Base-by-base conservation (phyloP, 2,113 vertebrate species). In the Misgurnus anguillicaudatus region DNA sequence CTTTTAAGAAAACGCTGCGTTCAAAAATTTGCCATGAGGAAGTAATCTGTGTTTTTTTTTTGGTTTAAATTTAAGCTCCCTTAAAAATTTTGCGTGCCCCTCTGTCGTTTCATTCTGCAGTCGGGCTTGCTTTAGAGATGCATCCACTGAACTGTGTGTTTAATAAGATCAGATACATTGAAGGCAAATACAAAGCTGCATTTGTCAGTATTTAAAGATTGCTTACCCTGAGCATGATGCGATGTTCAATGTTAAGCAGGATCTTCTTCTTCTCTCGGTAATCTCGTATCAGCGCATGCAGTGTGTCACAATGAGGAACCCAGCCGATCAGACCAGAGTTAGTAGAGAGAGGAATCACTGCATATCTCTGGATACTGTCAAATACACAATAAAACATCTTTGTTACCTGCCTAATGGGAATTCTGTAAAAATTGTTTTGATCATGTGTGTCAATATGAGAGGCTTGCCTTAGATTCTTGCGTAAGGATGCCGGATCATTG, bases 181-280 rank as follows among this genome's bases (percentile, higher is more conserved):
- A 31, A 31, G 24, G 4, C 47, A 2, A 41, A 3, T 2, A n/a
- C 1, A n/a, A 17, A 53, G 61, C 39, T 24, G 17, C 16, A 69
- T 39, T 39, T 55, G 13, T 41, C 3, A 9, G 2, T 38, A 1
- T 19, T 51, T 11, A 36, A 17, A n/a, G 13, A 6, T 17, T 36
- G 1, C 77, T 39, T 90, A 99, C 98, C 93, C 97, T 90, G 11
- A 99, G 90, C 98, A 99, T 99, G 88, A 99, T 99, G 89, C 98
- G 97, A 67, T 99, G 98, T 63, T 99, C 98, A 0, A 99, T 99
- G 88, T 99, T 99, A 84, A 99, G 95, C 45, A 99, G 90, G 79
- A 99, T 99, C 93, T 99, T 99, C 65, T 99, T 99, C 90, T 99
- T 99, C 90, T 99, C 98, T 0, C 98, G 83, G 88, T 99, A 99